Evolutionary conservation across 2,113 vertebrate genomes (phyloP).

Genomic region (Halcyon malimbica): DNA sequence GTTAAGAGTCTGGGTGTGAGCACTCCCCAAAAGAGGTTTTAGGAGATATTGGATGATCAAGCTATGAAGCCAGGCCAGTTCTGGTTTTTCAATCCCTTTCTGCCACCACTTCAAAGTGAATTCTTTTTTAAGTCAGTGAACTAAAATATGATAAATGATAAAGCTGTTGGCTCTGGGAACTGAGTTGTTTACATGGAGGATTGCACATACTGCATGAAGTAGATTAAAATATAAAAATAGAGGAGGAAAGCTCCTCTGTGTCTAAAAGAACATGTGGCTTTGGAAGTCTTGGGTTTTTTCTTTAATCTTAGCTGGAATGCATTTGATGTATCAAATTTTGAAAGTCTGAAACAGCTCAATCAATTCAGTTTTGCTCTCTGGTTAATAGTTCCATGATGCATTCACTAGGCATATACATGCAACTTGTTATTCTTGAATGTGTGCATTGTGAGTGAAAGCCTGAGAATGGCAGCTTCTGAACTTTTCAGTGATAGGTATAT

Average conservation of each 20-base stretch:
- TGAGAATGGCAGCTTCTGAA: background rate
- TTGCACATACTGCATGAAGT: slow-evolving; percentile 6
- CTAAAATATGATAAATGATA: background rate
- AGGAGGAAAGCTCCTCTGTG: background rate
- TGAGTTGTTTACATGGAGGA: slow-evolving; percentile 15
- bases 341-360: background rate
- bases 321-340: background rate
- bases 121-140: background rate
- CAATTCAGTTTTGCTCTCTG: background rate
- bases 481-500: background rate
- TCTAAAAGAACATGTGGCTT: slow-evolving; percentile 11
- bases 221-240: slow-evolving; percentile 49
- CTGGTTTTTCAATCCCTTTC: background rate
- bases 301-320: background rate
- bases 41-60: background rate
- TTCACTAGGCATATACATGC: background rate
- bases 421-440: background rate
- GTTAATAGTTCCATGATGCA: background rate
- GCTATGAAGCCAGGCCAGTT: background rate
- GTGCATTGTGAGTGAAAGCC: slow-evolving; percentile 18
- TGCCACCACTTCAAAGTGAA: background rate
- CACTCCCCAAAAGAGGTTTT: background rate
- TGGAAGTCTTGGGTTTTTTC: background rate
- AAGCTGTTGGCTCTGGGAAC: background rate
- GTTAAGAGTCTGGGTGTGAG: background rate